Base-by-base conservation (phyloP, 2,888 invertebrate species). In the Eucera pruinosa region DNA sequence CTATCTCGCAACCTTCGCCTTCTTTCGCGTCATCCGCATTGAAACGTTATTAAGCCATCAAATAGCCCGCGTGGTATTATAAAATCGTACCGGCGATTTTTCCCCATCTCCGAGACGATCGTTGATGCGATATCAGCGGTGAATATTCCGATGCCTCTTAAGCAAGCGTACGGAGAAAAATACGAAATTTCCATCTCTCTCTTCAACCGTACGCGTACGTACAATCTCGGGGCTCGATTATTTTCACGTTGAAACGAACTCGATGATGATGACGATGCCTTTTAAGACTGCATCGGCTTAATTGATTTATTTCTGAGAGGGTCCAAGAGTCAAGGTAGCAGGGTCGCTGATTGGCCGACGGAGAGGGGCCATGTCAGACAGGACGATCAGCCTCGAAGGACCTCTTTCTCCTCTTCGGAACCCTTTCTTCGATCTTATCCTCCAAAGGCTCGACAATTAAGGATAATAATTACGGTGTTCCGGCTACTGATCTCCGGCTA, bases 301-400 rank as follows among this genome's bases (percentile, higher is more conserved):
- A 90, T 90, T 90, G 90, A 90, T 90, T 90, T 90, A 90, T 89
- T 89, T 90, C 89, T 84, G 81, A 85, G 83, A 80, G 84, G 85
- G 78, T 69, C 71, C 68, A 78, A 62, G 77, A 81, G 83, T 62
- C 73, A 70, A 74, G 69, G 70, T 61, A 77, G 68, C 68, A 36
- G 57, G 60, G 47, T 43, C 60, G 47, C 61, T 64, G 78, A 78
- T 78, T 75, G 81, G 78, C 71, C 68, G 52, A 55, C 62, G 30
- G 41, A 45, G 64, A 61, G 43, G 67, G 54, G 25, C 45, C 66
- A 27, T 18, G 67, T 60, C 75, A 41, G 74, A 60, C 60, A 47
- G 70, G 52, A 78, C 65, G 70, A 78, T 64, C 68, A 66, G 50
- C 72, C 67, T 64, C 69, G 65, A 64, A 80, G 81, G 75, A 73